A percentile compares a stretch with the other conserved stretches of the same genome.
Evolutionary conservation across 2,797 vertebrate genomes (phyloP).

Genomic region (Xerus rutilus): DNA sequence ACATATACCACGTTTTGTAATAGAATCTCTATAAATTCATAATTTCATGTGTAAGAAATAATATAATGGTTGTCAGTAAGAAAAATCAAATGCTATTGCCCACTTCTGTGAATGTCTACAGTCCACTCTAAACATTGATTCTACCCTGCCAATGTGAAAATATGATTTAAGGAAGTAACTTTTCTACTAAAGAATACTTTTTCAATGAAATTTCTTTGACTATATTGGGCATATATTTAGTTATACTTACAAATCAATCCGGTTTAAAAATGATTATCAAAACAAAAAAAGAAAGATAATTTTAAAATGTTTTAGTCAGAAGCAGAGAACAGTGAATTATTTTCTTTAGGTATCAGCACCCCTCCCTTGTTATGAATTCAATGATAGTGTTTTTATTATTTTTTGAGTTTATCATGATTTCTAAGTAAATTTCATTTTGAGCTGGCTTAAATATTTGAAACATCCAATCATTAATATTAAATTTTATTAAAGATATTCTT

Average conservation of each 20-base stretch:
- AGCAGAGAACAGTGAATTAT: not conserved
- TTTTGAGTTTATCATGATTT: not conserved
- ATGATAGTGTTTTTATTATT: not conserved
- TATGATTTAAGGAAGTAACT: not conserved
- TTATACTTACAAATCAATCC: not conserved
- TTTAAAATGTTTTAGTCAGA: conserved; percentile 11
- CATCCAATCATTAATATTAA: not conserved
- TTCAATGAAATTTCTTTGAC: not conserved
- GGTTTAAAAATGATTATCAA: not conserved
- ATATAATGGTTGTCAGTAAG: not conserved
- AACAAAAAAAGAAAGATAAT: no score
- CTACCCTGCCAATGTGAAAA: not conserved
- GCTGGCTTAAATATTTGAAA: conserved; percentile 17
- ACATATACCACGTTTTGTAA: not conserved
- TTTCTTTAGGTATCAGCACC: not conserved
- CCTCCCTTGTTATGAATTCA: not conserved
- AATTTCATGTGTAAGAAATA: not conserved
- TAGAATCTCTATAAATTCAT: not conserved
- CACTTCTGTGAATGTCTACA: not conserved
- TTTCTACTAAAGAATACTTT: not conserved
- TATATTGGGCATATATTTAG: not conserved
- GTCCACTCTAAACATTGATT: not conserved
- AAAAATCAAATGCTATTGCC: not conserved
- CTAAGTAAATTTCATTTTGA: not conserved
- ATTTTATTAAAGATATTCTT: not conserved